Evolutionary conservation across 1,140 invertebrate species (phyloP).

Genomic region (Calliphora vicina): DNA sequence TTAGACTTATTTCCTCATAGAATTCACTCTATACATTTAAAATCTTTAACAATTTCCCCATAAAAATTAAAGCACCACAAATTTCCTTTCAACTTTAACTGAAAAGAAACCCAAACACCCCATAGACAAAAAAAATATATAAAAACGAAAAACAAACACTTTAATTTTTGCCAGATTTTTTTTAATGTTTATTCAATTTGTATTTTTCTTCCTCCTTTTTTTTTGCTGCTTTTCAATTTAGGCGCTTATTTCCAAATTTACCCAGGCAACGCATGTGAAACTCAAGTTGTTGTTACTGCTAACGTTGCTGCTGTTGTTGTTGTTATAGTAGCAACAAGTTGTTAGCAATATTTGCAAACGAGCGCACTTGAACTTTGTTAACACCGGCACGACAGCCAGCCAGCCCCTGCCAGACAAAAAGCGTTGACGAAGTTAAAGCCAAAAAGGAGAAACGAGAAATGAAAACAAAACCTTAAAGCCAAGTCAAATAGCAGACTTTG

Average conservation of each 20-base stretch:
- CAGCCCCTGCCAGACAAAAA: background rate
- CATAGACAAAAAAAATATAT: too few relatives aligned
- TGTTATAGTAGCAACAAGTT: background rate
- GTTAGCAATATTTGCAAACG: slow-evolving; percentile 7
- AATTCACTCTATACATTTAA: too few relatives aligned
- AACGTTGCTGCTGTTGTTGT: background rate
- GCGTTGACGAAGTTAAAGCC: background rate
- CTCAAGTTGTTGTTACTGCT: background rate
- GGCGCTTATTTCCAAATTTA: background rate
- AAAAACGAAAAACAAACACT: background rate
- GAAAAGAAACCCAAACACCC: too few relatives aligned
- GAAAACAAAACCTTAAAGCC: background rate
- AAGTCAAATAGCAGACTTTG: background rate
- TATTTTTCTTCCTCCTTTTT: background rate
- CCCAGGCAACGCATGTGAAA: background rate
- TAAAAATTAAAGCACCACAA: too few relatives aligned
- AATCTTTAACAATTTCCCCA: too few relatives aligned
- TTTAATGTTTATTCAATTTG: background rate
- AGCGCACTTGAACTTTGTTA: slow-evolving; percentile 15
- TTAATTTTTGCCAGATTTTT: background rate
- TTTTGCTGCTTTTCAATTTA: slow-evolving; percentile 7
- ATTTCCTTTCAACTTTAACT: too few relatives aligned
- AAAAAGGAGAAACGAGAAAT: background rate
- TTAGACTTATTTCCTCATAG: too few relatives aligned
- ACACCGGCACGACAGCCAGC: background rate